A percentile compares a stretch with the other conserved stretches of the same genome.
Conservation (phyloP, 2,113 vertebrate species). For the Talpa occidentalis region DNA sequence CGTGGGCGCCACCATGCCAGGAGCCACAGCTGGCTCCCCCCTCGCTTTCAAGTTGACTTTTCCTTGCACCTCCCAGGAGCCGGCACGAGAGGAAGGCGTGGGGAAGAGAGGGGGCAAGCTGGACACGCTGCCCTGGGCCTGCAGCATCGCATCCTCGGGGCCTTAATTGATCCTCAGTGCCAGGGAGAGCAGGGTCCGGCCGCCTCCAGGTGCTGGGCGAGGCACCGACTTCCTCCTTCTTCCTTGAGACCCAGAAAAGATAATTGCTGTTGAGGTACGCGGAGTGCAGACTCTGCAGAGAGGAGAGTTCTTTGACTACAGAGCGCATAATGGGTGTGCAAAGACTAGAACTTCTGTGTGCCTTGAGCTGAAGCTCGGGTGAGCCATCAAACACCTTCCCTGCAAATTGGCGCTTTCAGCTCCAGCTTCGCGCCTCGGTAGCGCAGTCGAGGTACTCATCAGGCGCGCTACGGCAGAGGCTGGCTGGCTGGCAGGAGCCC, state of each 20-base stretch:
- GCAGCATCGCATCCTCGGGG: no score
- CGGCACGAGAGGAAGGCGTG: neutral
- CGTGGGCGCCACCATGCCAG: no score
- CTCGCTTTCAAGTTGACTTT: neutral
- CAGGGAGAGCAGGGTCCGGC: neutral
- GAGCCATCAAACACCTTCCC: neutral
- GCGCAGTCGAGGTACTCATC: neutral
- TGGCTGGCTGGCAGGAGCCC: slow-evolving; percentile 39
- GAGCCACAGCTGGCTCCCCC: neutral
- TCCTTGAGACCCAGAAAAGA: neutral
- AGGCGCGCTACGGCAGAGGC: neutral
- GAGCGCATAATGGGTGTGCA: neutral
- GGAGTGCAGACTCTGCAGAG: neutral
- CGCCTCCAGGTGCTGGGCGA: slow-evolving; percentile 38
- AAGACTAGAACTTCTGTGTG: neutral
- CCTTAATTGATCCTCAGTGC: slow-evolving; percentile 36
- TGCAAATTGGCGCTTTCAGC: slow-evolving; percentile 29
- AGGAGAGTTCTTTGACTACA: slow-evolving; percentile 53
- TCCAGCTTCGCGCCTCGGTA: slow-evolving; percentile 29
- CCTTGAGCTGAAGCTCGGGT: neutral
- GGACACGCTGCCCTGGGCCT: slow-evolving; percentile 47
- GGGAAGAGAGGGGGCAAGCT: neutral
- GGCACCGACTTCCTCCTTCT: slow-evolving; percentile 51
- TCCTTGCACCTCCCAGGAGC: neutral
- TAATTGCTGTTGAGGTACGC: slow-evolving; percentile 54